Evolutionary conservation across 2,888 invertebrate genomes (phyloP).

Genomic region (Apeira syringaria): DNA sequence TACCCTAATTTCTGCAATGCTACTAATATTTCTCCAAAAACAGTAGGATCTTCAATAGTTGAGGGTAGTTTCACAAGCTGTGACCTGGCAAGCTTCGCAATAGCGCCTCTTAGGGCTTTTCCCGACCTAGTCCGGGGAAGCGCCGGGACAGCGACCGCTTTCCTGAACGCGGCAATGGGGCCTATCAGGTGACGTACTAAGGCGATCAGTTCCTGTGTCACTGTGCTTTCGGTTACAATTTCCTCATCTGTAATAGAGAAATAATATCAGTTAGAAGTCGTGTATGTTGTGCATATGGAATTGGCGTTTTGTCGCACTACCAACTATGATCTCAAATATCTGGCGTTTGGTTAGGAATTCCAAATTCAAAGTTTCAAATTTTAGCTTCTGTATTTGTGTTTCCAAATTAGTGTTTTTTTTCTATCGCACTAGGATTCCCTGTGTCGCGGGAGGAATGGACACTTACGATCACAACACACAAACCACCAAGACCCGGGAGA

Average conservation of each 20-base stretch:
- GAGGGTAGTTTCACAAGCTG: constrained; percentile 91
- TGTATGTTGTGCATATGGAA: too few relatives aligned
- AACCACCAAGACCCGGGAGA: too few relatives aligned
- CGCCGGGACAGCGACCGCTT: constrained; percentile 90
- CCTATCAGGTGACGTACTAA: constrained; percentile 85
- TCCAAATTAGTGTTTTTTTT: too few relatives aligned
- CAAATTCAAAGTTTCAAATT: too few relatives aligned
- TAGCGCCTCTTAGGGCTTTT: constrained; percentile 88
- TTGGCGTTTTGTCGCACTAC: too few relatives aligned
- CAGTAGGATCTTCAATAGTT: constrained; percentile 94
- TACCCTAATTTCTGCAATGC: constrained; percentile 90
- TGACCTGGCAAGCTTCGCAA: constrained; percentile 92
- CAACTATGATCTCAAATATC: too few relatives aligned
- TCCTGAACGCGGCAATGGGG: constrained; percentile 94
- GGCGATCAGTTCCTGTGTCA: constrained; percentile 70
- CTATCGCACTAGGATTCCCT: too few relatives aligned
- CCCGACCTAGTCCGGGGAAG: constrained; percentile 94
- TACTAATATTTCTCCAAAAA: constrained; percentile 90
- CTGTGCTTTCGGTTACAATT: constrained; percentile 69
- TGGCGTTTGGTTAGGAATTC: too few relatives aligned
- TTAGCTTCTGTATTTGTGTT: too few relatives aligned
- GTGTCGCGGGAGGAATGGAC: too few relatives aligned
- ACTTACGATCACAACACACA: too few relatives aligned
- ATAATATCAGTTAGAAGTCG: too few relatives aligned
- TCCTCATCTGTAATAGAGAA: constrained; percentile 60